Evolutionary conservation across 2,888 invertebrate species (phyloP), one percentile per base, ranked within the genome.

Genomic region (Beris morrisii): DNA sequence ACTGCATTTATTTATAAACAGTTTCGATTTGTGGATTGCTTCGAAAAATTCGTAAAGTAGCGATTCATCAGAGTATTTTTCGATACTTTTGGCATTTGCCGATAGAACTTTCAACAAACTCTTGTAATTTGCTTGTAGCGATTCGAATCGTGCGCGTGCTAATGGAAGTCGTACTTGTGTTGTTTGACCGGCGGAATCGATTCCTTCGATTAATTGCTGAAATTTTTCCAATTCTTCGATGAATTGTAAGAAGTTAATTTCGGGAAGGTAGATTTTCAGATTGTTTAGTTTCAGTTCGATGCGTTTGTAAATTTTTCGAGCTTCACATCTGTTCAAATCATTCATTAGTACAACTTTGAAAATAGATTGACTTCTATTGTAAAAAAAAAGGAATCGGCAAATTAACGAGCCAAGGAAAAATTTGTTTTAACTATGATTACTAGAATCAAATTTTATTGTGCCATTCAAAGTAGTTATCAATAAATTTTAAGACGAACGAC

Each of bases 221-320:
- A 61, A 61, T 50, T 32, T 22, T 31, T 61, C 61, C 5, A 61
- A 38, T 50, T 61, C 50, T 11, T 38, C 50, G 7, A 61, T 52
- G 15, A 61, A 61, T 9, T 52, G 50, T 7, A 61, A 52, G 22
- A 61, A 61, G 5, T 13, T 50, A 4, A 32, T 38, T 43, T 61
- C 50, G 22, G 61, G 61, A 12, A 50, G 12, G 38, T 50, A 38
- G 7, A 52, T n/a, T 38, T 22, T 15, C 0, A 61, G 38, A 52
- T 61, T 61, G 15, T 13, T 43, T 28, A 12, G 22, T 43, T 61
- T 61, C 32, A 61, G 38, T 52, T 32, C 52, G 11, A 61, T 61
- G 38, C 52, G n/a, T 61, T 38, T n/a, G 7, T 30, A 4, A 3
- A 61, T 61, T 61, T 61, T 61, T 11, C 52, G 32, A 50, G 43